These are phyloP conservation scores for Callyntrura guangdongensis DNA, from an alignment of 2,888 invertebrate species.

Conservation along the genomic window DNA sequence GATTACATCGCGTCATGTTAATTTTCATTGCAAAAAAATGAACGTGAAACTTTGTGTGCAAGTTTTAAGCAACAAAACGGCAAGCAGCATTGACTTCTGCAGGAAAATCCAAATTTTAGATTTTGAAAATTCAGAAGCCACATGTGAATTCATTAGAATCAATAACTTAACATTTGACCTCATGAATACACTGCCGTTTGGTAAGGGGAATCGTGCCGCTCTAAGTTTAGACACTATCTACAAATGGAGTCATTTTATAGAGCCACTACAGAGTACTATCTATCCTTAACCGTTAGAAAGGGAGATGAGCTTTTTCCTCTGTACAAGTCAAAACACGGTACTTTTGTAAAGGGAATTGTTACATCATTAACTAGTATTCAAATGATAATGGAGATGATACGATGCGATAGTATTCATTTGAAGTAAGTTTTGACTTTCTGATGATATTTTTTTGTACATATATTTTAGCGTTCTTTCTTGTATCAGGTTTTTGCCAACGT, in stretches of 20 bases:
- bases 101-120: neutral
- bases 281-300: no score
- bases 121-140: slow-evolving; percentile 2
- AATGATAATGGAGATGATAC: neutral
- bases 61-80: neutral
- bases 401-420: no score
- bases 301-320: neutral
- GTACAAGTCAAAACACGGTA: neutral
- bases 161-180: neutral
- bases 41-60: neutral
- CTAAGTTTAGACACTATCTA: no score
- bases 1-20: neutral
- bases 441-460: no score
- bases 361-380: neutral
- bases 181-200: neutral
- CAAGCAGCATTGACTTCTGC: neutral
- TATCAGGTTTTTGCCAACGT: neutral
- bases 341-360: neutral
- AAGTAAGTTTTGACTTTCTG: no score
- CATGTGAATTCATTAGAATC: neutral
- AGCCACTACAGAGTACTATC: no score
- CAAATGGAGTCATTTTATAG: no score
- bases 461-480: no score
- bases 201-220: neutral
- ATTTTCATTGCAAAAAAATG: slow-evolving; percentile 27